Conservation (phyloP, 1,140 invertebrate genomes). For the Caerostris darwini region DNA sequence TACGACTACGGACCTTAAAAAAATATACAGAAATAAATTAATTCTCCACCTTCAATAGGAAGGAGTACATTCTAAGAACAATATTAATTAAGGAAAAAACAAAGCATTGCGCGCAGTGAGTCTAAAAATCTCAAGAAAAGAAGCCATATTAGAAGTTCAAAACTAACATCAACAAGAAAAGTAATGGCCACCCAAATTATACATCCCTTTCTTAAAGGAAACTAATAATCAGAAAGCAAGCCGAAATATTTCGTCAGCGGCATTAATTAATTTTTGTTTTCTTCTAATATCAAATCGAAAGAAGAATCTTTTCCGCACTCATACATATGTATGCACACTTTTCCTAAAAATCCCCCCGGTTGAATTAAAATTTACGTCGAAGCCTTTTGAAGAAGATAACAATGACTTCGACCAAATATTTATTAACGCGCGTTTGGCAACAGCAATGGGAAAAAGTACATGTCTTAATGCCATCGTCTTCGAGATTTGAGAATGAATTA, state of each 20-base stretch:
- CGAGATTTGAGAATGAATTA: no score
- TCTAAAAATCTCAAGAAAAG: neutral
- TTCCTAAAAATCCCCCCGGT: neutral
- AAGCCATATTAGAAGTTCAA: neutral
- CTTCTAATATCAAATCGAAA: neutral
- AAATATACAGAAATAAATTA: neutral
- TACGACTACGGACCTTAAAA: no score
- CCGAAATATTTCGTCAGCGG: neutral
- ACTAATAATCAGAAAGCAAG: neutral
- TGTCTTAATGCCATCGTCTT: no score
- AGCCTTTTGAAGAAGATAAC: neutral
- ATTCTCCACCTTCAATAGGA: neutral
- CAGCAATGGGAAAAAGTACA: no score
- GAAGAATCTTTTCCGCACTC: neutral
- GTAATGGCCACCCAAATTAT: neutral
- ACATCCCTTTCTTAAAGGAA: neutral
- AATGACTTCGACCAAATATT: neutral
- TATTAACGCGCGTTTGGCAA: neutral
- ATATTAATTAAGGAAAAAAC: neutral
- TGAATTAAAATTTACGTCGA: neutral
- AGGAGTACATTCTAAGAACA: neutral
- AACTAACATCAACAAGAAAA: neutral
- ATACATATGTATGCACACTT: neutral
- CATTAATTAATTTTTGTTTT: neutral
- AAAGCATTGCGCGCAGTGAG: neutral